Conservation (phyloP, 2,113 vertebrate genomes). For the Petroica traversi region DNA sequence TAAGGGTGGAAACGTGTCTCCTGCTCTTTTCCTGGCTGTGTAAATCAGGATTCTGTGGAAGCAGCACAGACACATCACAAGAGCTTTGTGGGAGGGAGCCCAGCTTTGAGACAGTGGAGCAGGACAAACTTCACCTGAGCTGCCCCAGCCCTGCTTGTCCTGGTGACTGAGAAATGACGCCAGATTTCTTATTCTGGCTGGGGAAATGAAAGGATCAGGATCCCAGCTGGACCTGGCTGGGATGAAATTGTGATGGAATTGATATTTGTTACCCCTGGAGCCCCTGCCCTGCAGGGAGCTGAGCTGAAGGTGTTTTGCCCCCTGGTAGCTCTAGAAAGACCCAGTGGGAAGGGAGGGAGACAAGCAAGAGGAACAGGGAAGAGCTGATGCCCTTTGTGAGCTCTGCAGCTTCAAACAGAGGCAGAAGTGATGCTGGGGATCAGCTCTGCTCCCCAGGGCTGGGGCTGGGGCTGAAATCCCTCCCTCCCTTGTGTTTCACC, state of each 20-base stretch:
- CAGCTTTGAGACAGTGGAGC: not conserved
- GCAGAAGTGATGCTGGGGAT: not conserved
- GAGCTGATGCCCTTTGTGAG: not conserved
- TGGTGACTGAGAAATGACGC: not conserved
- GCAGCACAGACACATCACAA: not conserved
- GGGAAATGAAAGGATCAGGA: not conserved
- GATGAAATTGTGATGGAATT: too few species aligned
- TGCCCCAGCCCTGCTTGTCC: not conserved
- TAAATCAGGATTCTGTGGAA: not conserved
- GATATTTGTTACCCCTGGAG: not conserved
- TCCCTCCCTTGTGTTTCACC: not conserved
- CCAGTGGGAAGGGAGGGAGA: not conserved
- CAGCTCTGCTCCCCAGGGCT: not conserved
- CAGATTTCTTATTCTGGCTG: not conserved
- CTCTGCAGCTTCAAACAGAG: not conserved
- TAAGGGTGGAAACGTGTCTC: not conserved
- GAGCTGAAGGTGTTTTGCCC: not conserved
- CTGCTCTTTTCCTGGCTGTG: not conserved
- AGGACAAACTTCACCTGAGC: not conserved
- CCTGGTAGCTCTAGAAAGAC: not conserved
- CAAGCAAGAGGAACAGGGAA: not conserved
- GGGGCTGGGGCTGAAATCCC: not conserved
- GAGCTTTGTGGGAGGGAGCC: not conserved
- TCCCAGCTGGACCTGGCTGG: not conserved
- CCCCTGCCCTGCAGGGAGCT: not conserved